Percentiles rank a stretch among this genome's conserved stretches.
phyloP scores from a whole-genome alignment of 1,140 invertebrate genomes.

The Caenorhabditis brenneri region DNA sequence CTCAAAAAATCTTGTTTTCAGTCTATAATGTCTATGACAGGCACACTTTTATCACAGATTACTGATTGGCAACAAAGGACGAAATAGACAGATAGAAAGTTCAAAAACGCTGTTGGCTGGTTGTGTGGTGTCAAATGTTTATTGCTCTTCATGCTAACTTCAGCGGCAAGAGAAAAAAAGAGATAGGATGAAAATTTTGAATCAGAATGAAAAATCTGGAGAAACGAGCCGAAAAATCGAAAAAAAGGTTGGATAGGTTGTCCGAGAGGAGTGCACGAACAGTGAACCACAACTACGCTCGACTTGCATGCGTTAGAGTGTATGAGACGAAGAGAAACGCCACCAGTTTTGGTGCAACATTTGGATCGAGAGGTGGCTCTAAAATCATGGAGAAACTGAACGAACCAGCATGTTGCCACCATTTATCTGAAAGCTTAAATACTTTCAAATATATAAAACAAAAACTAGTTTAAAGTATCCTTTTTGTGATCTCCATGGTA shows the following conservation, averaged over 20 bases:
- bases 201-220: neutral
- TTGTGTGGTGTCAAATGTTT: slow-evolving; percentile 25
- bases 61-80: neutral
- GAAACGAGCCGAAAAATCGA: too few relatives aligned
- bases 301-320: neutral
- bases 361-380: neutral
- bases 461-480: too few relatives aligned
- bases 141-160: neutral
- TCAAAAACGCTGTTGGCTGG: neutral
- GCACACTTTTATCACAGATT: neutral
- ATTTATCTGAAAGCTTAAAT: too few relatives aligned
- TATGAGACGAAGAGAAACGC: neutral
- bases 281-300: neutral
- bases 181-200: neutral
- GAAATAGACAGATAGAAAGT: neutral
- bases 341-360: neutral
- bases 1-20: neutral
- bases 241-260: neutral
- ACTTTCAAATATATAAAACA: too few relatives aligned
- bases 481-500: too few relatives aligned
- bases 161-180: neutral
- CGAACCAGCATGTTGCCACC: too few relatives aligned
- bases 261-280: neutral
- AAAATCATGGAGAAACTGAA: too few relatives aligned
- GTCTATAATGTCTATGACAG: neutral